Evolutionary conservation across 1,140 invertebrate species (phyloP), one percentile per base, ranked within the genome.

Genomic region (Melitaea cinxia): DNA sequence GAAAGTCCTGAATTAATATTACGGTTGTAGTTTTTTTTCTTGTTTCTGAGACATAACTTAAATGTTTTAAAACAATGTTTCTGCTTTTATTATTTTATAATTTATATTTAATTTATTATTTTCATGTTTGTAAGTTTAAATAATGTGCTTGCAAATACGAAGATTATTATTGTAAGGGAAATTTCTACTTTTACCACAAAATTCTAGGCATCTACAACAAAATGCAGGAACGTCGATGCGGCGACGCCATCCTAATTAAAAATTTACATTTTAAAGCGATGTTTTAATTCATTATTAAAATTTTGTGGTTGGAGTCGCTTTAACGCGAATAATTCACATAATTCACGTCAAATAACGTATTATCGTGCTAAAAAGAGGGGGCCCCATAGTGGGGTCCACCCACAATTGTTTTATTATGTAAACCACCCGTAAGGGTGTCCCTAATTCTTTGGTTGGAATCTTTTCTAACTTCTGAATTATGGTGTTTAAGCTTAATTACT

Each of bases 241-340:
- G 56, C 63, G 64, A 53, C 70, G 72, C 62, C 57, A 67, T 78
- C 65, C 70, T 85, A 82, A 87, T 89, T 87, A 85, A 83, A 89
- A 89, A 89, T 89, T 85, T 82, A 86, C 83, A 87, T 86, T 85
- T 82, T 82, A 80, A 85, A 83, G 83, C 82, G 84, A 81, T 84
- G 74, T 83, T 83, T 85, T 82, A 80, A 84, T 88, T 87, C 77
- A 87, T 89, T 86, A 89, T 89, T 86, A 89, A 86, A 89, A 83
- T 86, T 83, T 84, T 58, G 83, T 73, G 83, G 82, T 66, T 47
- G 75, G 65, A 75, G 75, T 85, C 77, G 82, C 75, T 83, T 81
- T 78, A 77, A 75, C 69, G 75, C 56, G 69, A 80, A 82, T 82
- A 81, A 83, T 78, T 77, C 77, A 78, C 74, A 78, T 82, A 75